Conservation (phyloP, 2,888 invertebrate genomes). For the Tridacna gigas region DNA sequence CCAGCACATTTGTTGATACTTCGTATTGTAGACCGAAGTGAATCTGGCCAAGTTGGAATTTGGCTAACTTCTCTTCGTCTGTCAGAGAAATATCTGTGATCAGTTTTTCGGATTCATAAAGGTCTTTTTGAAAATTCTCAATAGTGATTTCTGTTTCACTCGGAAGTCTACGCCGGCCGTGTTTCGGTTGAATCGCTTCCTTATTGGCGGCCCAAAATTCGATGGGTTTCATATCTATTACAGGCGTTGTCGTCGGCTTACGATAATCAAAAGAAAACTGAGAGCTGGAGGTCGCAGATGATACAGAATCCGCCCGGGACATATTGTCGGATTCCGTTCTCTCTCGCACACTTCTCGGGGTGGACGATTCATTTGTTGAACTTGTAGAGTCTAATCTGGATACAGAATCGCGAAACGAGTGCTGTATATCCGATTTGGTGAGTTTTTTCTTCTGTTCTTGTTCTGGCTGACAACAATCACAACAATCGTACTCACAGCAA, state of each 20-base stretch:
- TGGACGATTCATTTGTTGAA: conserved; percentile 73
- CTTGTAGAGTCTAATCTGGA: conserved; percentile 76
- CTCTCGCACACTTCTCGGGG: conserved; percentile 74
- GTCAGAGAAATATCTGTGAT: conserved; percentile 77
- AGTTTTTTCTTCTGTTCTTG: conserved; percentile 67
- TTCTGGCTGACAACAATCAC: conserved; percentile 74
- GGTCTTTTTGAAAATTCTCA: conserved; percentile 83
- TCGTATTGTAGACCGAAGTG: conserved; percentile 85
- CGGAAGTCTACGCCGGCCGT: conserved; percentile 76
- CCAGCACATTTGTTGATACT: conserved; percentile 79
- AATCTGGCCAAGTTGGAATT: conserved; percentile 82
- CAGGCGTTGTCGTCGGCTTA: conserved; percentile 78
- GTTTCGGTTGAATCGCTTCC: conserved; percentile 83
- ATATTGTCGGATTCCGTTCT: conserved; percentile 77
- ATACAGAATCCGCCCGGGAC: conserved; percentile 80
- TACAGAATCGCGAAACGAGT: conserved; percentile 77
- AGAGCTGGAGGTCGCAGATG: conserved; percentile 74
- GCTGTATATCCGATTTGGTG: conserved; percentile 80
- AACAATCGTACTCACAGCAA: conserved; percentile 74
- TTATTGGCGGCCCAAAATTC: conserved; percentile 85
- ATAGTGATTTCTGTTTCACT: conserved; percentile 84
- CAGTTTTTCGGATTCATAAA: conserved; percentile 79
- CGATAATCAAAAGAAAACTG: conserved; percentile 71
- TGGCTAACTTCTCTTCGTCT: conserved; percentile 83
- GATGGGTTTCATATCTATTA: conserved; percentile 85